Base-by-base conservation (phyloP, 2,113 vertebrate species). In the Terrapene triunguis region DNA sequence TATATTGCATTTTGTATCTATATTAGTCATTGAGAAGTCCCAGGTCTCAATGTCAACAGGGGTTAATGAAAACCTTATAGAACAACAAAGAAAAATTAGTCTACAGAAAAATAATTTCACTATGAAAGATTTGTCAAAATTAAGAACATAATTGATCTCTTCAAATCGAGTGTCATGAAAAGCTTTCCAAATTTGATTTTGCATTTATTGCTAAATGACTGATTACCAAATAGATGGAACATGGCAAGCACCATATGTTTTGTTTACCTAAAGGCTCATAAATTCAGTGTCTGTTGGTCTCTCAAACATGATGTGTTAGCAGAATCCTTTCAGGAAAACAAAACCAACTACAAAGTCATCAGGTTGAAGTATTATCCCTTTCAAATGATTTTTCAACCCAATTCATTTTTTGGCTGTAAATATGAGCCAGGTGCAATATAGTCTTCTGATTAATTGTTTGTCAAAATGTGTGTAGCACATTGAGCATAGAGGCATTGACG, bases 251-350 rank as follows among this genome's bases (percentile, higher is more conserved):
- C 96, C 94, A 96, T 95, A 97, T 95, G 96, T 81, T 98, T 94
- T 94, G 5, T 89, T 97, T 94, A 85, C 96, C 92, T 94, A 88
- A 92, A 94, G 85, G 57, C 93, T 96, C 85, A 92, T 96, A 94
- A 94, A 89, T 96, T 94, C 90, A 24, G 4, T 59, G 88, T 89
- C 96, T 95, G 74, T 44, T 94, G 86, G 92, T 85, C 86, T 93
- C 96, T 96, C 92, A 44, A 65, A 96, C 92, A 95, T 84, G 94
- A 84, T 92, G 44, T 78, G 96, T 55, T 96, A 96, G 92, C 95
- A 47, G 92, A 91, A 95, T 95, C 93, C 91, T 97, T 97, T 92
- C 94, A 97, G 95, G 92, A 93, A 96, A 95, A 94, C 95, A 97
- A 94, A 91, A 96, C 74, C 85, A 80, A 24, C 94, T 87, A 89